phyloP scores from a whole-genome alignment of 2,113 vertebrate genomes.

The Vombatus ursinus region DNA sequence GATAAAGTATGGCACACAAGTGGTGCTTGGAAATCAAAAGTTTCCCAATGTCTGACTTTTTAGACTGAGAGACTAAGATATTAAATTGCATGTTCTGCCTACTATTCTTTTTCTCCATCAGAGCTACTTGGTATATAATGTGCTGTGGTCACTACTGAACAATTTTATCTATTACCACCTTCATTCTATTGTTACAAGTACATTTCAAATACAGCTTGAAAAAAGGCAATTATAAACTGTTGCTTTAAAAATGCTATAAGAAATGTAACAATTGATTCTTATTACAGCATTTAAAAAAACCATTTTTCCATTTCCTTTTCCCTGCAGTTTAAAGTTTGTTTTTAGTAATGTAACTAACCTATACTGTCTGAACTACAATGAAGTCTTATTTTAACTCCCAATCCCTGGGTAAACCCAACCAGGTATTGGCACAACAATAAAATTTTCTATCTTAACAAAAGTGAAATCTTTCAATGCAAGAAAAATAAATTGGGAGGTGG shows the following conservation, averaged over 20 bases:
- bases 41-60: not conserved
- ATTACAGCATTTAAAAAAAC: conserved; percentile 33
- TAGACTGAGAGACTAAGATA: fast-evolving
- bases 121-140: too few species aligned
- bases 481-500: not conserved
- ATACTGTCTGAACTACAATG: conserved; percentile 17
- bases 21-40: not conserved
- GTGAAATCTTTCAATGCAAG: not conserved
- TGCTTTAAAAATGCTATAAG: conserved; percentile 45
- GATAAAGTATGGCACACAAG: conserved; percentile 29
- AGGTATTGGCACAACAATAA: conserved; percentile 14
- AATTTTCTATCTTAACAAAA: conserved; percentile 2
- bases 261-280: conserved; percentile 42
- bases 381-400: conserved; percentile 19
- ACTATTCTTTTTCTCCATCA: not conserved
- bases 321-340: conserved; percentile 42
- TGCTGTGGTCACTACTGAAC: not conserved
- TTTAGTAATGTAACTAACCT: conserved; percentile 47
- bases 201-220: conserved; percentile 55
- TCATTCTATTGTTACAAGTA: conserved; percentile 39
- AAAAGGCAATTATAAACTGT: conserved; percentile 56
- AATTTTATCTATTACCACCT: not conserved
- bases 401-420: conserved; percentile 7
- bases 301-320: conserved; percentile 48
- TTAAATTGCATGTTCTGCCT: not conserved